Percentiles rank a stretch among this genome's conserved stretches.
Evolutionary conservation across 2,888 invertebrate genomes (phyloP).

Genomic region (Aquatica leii): DNA sequence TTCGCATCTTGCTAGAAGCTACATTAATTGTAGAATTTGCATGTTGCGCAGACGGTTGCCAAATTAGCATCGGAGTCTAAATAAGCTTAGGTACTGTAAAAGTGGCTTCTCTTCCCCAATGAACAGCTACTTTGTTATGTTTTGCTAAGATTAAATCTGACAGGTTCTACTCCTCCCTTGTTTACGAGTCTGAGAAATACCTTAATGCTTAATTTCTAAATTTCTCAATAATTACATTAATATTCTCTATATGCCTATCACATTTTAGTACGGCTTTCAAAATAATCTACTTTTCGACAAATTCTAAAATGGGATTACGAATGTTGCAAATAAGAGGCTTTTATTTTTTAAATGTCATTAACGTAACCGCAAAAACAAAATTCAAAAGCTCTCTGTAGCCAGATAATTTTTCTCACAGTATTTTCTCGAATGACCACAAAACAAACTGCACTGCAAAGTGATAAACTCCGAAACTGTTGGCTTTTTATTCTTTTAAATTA

Average conservation of each 20-base stretch:
- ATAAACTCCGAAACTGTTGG: conserved; percentile 34
- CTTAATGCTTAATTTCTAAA: conserved; percentile 24
- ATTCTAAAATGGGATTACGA: too few relatives aligned
- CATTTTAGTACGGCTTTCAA: too few relatives aligned
- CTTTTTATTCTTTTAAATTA: conserved; percentile 42
- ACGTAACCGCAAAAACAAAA: conserved; percentile 11
- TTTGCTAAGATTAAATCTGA: conserved; percentile 31
- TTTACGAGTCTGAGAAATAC: conserved; percentile 9
- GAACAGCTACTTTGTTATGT: conserved; percentile 32
- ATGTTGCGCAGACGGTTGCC: conserved; percentile 40
- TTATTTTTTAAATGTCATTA: conserved; percentile 22
- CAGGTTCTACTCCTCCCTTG: conserved; percentile 20
- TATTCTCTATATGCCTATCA: background rate
- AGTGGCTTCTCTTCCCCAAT: conserved; percentile 22
- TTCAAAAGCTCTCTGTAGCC: background rate
- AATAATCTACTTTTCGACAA: too few relatives aligned
- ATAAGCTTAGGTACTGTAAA: conserved; percentile 33
- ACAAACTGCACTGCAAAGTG: conserved; percentile 31
- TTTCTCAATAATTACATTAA: conserved; percentile 23
- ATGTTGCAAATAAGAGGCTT: conserved; percentile 1
- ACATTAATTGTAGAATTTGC: conserved; percentile 49
- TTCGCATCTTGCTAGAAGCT: conserved; percentile 31
- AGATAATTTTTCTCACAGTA: conserved; percentile 19
- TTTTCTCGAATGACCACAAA: conserved; percentile 24
- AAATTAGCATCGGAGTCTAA: conserved; percentile 34